These are phyloP conservation scores for Blomia tropicalis DNA, from an alignment of 2,888 invertebrate genomes.

Conservation along the genomic window DNA sequence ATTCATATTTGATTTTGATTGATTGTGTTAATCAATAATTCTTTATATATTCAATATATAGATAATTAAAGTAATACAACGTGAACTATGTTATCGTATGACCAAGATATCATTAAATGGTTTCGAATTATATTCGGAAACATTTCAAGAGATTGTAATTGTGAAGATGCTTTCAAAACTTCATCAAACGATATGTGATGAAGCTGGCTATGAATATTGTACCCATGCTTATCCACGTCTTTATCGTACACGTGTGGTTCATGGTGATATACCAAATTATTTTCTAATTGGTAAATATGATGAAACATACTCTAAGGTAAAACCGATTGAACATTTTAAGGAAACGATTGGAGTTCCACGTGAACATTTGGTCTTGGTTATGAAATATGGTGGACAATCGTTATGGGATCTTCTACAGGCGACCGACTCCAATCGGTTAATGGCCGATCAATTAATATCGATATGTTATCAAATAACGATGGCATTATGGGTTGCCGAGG, in stretches of 20 bases:
- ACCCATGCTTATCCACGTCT: conserved; percentile 18
- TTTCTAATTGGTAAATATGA: conserved; percentile 2
- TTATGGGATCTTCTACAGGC: conserved; percentile 14
- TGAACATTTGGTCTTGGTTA: conserved; percentile 21
- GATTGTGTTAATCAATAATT: background rate
- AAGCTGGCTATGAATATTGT: conserved; percentile 4
- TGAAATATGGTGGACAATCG: conserved; percentile 23
- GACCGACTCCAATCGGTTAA: conserved; percentile 4
- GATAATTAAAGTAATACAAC: conserved; percentile 24
- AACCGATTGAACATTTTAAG: background rate
- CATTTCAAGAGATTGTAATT: conserved; percentile 19
- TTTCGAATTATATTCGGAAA: conserved; percentile 11
- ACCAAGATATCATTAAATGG: conserved; percentile 5
- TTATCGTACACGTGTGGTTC: conserved; percentile 6
- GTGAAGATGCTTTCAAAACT: conserved; percentile 14
- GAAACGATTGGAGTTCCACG: background rate
- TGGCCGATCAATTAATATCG: conserved; percentile 15
- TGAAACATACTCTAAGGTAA: background rate
- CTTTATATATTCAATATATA: background rate
- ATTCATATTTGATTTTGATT: background rate
- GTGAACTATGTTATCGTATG: background rate
- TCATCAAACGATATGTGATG: conserved; percentile 8
- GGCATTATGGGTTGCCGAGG: conserved; percentile 71
- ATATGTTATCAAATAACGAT: conserved; percentile 52
- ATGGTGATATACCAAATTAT: conserved; percentile 21